phyloP scores from a whole-genome alignment of 2,888 invertebrate genomes.

The Conchocele bisecta region DNA sequence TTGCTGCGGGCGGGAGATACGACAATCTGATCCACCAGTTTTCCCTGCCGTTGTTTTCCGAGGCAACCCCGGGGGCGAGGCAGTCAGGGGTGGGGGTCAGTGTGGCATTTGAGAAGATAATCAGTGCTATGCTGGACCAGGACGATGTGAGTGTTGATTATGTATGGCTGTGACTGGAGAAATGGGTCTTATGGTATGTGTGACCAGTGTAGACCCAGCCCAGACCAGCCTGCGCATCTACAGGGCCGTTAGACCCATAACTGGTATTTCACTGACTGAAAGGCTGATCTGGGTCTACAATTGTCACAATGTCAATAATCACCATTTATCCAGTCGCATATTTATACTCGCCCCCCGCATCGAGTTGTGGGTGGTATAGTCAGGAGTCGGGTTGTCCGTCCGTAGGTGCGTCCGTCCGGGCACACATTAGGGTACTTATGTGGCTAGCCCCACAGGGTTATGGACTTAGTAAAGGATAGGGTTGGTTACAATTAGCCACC shows the following conservation, averaged over 20 bases:
- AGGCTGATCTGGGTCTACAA: too few species aligned
- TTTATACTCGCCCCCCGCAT: too few species aligned
- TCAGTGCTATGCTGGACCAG: conserved; percentile 85
- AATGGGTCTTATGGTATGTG: background rate
- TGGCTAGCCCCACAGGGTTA: too few species aligned
- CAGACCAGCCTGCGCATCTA: background rate
- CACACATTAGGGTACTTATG: too few species aligned
- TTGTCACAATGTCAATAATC: too few species aligned
- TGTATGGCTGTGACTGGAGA: background rate
- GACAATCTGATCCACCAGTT: conserved; percentile 86
- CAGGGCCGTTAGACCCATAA: background rate
- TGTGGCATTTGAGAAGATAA: conserved; percentile 91
- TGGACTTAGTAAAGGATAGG: too few species aligned
- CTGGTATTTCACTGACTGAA: too few species aligned
- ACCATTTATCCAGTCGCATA: too few species aligned
- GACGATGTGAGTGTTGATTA: conserved; percentile 60
- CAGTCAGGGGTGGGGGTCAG: conserved; percentile 92
- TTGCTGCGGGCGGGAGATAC: conserved; percentile 95
- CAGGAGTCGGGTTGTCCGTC: too few species aligned
- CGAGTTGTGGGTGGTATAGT: too few species aligned
- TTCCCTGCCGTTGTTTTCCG: conserved; percentile 62
- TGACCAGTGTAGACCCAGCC: background rate
- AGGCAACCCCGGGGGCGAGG: conserved; percentile 52
- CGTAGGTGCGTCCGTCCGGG: too few species aligned
- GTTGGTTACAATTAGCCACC: too few species aligned